These are phyloP conservation scores for Automeris io DNA, from an alignment of 2,888 invertebrate species.

Conservation along the genomic window DNA sequence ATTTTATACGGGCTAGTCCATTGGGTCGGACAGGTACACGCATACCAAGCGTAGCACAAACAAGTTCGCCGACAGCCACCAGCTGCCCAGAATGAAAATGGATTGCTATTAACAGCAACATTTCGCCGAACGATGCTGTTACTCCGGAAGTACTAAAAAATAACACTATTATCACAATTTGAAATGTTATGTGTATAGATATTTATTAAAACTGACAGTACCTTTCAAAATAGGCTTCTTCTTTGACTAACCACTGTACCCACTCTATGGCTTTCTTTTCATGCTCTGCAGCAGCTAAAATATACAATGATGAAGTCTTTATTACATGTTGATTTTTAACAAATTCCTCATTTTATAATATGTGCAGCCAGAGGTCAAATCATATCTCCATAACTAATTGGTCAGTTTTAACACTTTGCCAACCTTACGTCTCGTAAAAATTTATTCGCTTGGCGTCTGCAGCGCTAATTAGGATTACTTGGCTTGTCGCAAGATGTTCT, in stretches of 20 bases:
- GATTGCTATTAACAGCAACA: slow-evolving; percentile 96
- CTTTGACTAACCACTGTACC: slow-evolving; percentile 94
- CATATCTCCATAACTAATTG: too few relatives aligned
- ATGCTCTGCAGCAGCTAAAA: slow-evolving; percentile 80
- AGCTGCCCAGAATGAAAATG: slow-evolving; percentile 98
- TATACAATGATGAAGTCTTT: too few relatives aligned
- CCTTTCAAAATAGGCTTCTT: slow-evolving; percentile 92
- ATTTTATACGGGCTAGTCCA: slow-evolving; percentile 91
- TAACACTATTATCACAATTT: neutral
- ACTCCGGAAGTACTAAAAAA: slow-evolving; percentile 84
- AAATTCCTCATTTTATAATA: too few relatives aligned
- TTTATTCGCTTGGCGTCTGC: too few relatives aligned
- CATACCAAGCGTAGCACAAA: slow-evolving; percentile 96
- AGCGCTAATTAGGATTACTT: too few relatives aligned
- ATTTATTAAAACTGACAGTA: slow-evolving; percentile 24
- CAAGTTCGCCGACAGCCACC: slow-evolving; percentile 93
- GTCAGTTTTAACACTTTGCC: too few relatives aligned
- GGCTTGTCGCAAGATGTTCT: too few relatives aligned
- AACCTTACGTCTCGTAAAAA: too few relatives aligned
- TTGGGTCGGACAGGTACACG: slow-evolving; percentile 92
- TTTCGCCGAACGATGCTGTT: slow-evolving; percentile 94
- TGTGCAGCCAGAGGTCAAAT: too few relatives aligned
- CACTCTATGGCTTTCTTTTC: slow-evolving; percentile 94
- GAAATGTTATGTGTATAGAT: neutral
- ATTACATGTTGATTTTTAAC: too few relatives aligned